These are phyloP conservation scores for Epinephelus awoara DNA, from an alignment of 2,797 vertebrate genomes.

Conservation along the genomic window DNA sequence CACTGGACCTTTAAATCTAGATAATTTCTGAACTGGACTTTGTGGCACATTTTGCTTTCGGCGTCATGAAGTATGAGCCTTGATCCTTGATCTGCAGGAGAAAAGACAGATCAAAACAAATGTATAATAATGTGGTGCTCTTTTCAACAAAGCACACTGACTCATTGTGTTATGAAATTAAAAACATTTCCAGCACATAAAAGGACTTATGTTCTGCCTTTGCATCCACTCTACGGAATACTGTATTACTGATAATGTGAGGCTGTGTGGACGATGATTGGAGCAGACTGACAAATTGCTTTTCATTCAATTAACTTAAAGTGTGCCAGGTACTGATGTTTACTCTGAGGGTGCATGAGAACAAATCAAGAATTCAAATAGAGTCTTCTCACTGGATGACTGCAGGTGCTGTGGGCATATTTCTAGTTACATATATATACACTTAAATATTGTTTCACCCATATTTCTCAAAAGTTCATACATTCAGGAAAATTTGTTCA, in stretches of 20 bases:
- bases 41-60: conserved; percentile 10
- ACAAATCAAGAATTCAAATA: conserved; percentile 24
- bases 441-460: conserved; percentile 28
- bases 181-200: conserved; percentile 3
- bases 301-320: neutral
- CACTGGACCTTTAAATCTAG: no score
- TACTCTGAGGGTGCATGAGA: neutral
- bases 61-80: neutral
- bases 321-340: neutral
- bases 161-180: conserved; percentile 13
- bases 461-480: conserved; percentile 23
- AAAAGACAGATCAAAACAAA: conserved; percentile 2
- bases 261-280: neutral
- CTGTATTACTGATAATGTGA: neutral
- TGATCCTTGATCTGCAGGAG: neutral
- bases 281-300: neutral
- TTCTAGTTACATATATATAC: conserved; percentile 49
- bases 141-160: conserved; percentile 13
- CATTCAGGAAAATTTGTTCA: conserved; percentile 39
- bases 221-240: neutral
- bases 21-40: conserved; percentile 5
- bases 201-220: neutral
- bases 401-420: conserved; percentile 1
- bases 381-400: conserved; percentile 6
- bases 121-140: neutral